Evolutionary conservation across 2,113 vertebrate genomes (phyloP).

Genomic region (Arothron firmamentum): DNA sequence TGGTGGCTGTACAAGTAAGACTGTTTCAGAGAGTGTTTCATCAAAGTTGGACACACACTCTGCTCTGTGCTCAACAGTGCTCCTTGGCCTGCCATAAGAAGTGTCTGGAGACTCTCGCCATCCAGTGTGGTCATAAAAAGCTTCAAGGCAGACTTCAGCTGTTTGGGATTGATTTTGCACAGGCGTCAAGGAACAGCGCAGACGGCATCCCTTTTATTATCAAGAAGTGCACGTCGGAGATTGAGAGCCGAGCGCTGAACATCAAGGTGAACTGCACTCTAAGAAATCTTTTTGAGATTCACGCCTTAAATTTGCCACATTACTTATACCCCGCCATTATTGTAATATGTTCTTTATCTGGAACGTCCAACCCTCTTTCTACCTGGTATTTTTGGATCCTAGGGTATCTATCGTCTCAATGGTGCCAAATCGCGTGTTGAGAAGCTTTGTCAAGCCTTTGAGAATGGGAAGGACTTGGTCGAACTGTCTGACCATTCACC

Average conservation of each 20-base stretch:
- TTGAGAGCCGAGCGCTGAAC: conserved; percentile 89
- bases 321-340: neutral
- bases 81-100: conserved; percentile 95
- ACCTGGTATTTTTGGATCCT: neutral
- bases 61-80: conserved; percentile 74
- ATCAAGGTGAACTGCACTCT: conserved; percentile 80
- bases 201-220: conserved; percentile 96
- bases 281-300: neutral
- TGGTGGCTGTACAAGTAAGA: no score
- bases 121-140: conserved; percentile 97
- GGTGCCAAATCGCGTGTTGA: conserved; percentile 95
- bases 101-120: conserved; percentile 94
- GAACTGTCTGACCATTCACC: conserved; percentile 92
- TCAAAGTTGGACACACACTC: neutral
- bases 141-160: conserved; percentile 89
- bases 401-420: conserved; percentile 97
- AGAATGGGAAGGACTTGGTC: conserved; percentile 95
- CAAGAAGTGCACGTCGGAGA: conserved; percentile 95
- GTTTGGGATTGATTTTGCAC: conserved; percentile 92
- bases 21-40: no score
- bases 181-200: conserved; percentile 82
- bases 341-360: no score
- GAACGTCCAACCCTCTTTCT: no score
- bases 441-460: conserved; percentile 96
- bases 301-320: neutral